Conservation (phyloP, 2,797 vertebrate genomes). For the Pogonophryne albipinna region DNA sequence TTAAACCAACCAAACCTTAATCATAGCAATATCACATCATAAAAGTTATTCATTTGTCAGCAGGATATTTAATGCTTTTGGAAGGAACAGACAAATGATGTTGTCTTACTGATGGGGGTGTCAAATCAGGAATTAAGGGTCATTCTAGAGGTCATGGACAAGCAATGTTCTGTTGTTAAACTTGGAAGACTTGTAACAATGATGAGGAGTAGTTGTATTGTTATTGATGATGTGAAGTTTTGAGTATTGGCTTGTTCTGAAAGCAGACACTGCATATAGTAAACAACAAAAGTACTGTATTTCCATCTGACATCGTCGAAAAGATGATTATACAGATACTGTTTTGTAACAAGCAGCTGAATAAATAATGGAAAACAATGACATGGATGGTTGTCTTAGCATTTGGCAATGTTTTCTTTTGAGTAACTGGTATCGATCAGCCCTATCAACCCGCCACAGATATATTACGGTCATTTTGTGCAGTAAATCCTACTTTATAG, state of each 20-base stretch:
- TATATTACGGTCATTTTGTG: neutral
- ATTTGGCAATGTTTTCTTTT: slow-evolving; percentile 8
- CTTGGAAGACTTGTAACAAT: neutral
- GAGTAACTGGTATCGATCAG: slow-evolving; percentile 16
- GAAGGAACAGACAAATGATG: too few species aligned
- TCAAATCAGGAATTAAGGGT: neutral
- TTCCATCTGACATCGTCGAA: neutral
- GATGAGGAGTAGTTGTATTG: neutral
- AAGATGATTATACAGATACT: neutral
- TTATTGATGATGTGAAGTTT: neutral
- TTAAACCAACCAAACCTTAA: neutral
- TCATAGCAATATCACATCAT: neutral
- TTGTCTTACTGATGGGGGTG: too few species aligned
- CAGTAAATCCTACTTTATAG: slow-evolving; percentile 7
- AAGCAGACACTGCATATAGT: neutral
- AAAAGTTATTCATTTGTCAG: neutral
- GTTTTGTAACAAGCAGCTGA: neutral
- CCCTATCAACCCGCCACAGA: neutral
- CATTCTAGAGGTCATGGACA: neutral
- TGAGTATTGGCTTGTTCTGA: neutral
- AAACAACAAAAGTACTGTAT: neutral
- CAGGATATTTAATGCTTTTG: neutral
- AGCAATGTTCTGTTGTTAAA: neutral
- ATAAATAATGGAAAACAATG: neutral
- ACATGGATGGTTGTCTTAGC: neutral